Conservation (phyloP, 1,140 invertebrate species). For the Hypsibius dujardini region DNA sequence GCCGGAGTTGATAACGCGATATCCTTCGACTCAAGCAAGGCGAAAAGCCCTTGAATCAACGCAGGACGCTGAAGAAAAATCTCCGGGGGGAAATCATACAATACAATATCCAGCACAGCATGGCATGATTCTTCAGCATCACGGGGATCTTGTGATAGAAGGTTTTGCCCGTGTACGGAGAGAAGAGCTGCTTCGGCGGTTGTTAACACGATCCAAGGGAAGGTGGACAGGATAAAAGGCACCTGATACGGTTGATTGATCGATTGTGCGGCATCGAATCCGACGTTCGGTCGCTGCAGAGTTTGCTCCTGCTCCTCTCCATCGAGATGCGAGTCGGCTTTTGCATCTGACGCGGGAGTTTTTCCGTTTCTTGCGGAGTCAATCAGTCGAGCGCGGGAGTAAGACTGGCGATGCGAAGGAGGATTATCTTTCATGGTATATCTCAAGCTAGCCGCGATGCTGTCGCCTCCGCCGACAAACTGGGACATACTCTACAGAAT, state of each 20-base stretch:
- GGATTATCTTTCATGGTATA: no score
- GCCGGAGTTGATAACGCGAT: not conserved
- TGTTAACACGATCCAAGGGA: conserved; percentile 5
- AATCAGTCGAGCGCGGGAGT: no score
- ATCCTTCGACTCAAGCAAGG: not conserved
- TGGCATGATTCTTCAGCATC: conserved; percentile 1
- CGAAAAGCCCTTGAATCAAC: not conserved
- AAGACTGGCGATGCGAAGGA: no score
- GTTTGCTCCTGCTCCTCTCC: no score
- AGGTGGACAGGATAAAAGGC: conserved; percentile 5
- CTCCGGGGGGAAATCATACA: conserved; percentile 15
- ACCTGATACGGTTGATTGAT: not conserved
- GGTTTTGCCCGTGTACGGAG: not conserved
- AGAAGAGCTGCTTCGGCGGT: not conserved
- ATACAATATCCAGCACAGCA: not conserved
- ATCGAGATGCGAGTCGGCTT: no score
- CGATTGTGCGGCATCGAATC: no score
- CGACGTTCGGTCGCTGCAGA: no score
- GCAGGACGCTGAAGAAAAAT: conserved; percentile 6
- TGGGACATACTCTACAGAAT: no score
- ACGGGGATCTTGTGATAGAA: not conserved
- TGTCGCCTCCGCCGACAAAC: no score
- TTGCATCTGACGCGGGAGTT: no score
- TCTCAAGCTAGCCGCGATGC: no score
- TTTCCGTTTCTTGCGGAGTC: no score